Evolutionary conservation across 92 coral and sea anemone species (phyloP), one percentile per base, ranked within the genome.

Genomic region (Phymanthus crucifer): DNA sequence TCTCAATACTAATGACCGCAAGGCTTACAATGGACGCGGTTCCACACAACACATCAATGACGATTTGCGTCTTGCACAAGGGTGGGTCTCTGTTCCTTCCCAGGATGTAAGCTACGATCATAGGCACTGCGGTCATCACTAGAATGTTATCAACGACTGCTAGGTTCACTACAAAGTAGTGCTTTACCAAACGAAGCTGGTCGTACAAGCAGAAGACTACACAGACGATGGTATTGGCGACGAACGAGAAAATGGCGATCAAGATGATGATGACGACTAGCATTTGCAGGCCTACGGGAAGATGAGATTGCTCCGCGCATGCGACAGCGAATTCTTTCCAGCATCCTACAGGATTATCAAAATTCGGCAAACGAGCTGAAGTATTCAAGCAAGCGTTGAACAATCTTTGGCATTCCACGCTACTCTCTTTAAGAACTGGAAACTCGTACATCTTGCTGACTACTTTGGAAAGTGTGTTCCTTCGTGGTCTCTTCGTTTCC

Each of bases 141-240:
- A 95, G 76, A 27, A 95, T 71, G 48, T 88, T 87, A 72, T 95
- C 98, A 3, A 92, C 96, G 16, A 89, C 89, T 1, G 95, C 93
- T 56, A 95, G 86, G 75, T 95, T 95, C 26, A 95, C 83, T 19
- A 95, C 94, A 47, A 95, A 95, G 78, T 88, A 95, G 73, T 95
- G 95, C 65, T 94, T 90, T 34, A 88, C 90, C 9, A 87, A 77
- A 4, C 95, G 90, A n/a, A 95, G 93, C 43, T 95, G 94, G 66
- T 83, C 84, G 76, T 85, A 84, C 65, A 86, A 35, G 48, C n/a
- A 76, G 73, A 90, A 95, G 6, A 95, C 99, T 14, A 93, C 16
- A 80, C 98, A 95, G 8, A 93, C 97, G 52, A 95, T 76, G 3
- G 88, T 74, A 77, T 95, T 95, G 19, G 92, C 88, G 12, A 78